These are phyloP conservation scores for Dipodomys stephensi DNA, from an alignment of 2,113 vertebrate species.

Conservation along the genomic window DNA sequence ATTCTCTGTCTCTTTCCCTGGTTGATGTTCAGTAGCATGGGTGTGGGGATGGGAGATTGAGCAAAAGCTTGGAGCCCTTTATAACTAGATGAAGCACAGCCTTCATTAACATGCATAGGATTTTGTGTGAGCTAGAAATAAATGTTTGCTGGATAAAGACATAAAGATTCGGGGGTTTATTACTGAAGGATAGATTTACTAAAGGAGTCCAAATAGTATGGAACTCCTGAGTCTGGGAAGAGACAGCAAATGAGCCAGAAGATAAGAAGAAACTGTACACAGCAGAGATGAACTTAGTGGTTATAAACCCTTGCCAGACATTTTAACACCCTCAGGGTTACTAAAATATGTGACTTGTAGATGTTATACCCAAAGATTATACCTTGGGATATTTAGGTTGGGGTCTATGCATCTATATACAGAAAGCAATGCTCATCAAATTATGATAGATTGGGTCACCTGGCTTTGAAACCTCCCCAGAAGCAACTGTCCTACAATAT, in stretches of 20 bases:
- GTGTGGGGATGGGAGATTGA: not conserved
- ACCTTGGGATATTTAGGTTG: conserved; percentile 7
- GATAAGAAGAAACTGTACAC: not conserved
- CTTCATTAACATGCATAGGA: not conserved
- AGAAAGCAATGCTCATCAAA: conserved; percentile 5
- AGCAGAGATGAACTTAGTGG: not conserved
- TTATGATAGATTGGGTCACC: not conserved
- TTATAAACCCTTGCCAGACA: not conserved
- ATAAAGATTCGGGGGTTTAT: not conserved
- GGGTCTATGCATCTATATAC: not conserved
- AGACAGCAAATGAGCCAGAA: not conserved
- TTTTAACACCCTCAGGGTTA: not conserved
- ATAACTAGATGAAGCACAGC: not conserved
- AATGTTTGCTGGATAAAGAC: not conserved
- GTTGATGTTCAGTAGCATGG: not conserved
- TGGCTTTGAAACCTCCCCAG: conserved; percentile 5
- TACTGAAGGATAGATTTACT: not conserved
- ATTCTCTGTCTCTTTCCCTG: not conserved
- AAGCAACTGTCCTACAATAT: not conserved
- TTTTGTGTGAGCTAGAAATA: conserved; percentile 32
- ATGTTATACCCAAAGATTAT: not conserved
- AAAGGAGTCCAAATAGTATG: not conserved
- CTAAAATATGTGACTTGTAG: not conserved
- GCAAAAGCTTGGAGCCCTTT: not conserved
- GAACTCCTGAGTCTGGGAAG: not conserved